Base-by-base conservation (phyloP, 1,140 invertebrate genomes). In the Cecropterus lyciades region DNA sequence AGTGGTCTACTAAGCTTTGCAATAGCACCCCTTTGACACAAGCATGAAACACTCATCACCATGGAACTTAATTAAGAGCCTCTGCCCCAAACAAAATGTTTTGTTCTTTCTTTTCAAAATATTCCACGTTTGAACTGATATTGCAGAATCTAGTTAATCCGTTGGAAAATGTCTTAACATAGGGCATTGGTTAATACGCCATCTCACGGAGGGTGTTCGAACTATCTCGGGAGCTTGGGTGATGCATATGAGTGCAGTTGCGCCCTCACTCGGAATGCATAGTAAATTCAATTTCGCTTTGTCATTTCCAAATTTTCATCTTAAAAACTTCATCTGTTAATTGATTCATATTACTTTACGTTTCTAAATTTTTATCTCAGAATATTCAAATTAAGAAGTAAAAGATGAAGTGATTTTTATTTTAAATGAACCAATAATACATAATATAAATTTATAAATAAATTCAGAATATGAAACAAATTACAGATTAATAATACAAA, bases 131-230 rank as follows among this genome's bases (percentile, higher is more conserved):
- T 16, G 6, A 0, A 24, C 4, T n/a, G 0, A 48, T 9, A 3
- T 37, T 37, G 9, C 9, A 11, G 4, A 6, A 11, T n/a, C 9
- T 37, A 3, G n/a, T 10, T 2, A 37, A 37, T 3, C 11, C 7
- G 27, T 37, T 37, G 9, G 33, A 10, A 37, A 24, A n/a, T 48
- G 0, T 48, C 10, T n/a, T 1, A 11, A n/a, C 15, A 20, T 37
- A 1, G 13, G 5, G 10, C 8, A 51, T 67, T 56, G 33, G 17
- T 33, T 51, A 49, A n/a, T 48, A 55, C 69, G 82, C 82, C 84
- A 87, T 87, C 84, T 87, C 7, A 73, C 15, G 62, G 53, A 65
- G 73, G 84, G 84, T 66, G 66, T 52, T 37, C 6, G 51, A 66
- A 80, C 57, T 77, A 75, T 49, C 56, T 62, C 33, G 13, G 7